These are phyloP conservation scores for Zaprionus capensis DNA, from an alignment of 1,140 invertebrate species.

Conservation along the genomic window DNA sequence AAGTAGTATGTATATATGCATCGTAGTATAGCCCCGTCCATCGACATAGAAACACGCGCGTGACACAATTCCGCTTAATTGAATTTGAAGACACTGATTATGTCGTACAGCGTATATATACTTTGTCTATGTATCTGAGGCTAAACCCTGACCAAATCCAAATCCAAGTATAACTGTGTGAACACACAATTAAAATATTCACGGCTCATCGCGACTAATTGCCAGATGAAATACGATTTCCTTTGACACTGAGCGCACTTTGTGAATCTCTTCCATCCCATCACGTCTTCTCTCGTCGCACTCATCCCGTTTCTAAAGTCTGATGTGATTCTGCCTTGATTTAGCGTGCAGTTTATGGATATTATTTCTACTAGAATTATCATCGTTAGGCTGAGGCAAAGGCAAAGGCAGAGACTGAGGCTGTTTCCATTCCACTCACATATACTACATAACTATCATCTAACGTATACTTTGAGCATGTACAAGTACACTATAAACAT, in stretches of 20 bases:
- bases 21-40: neutral
- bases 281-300: neutral
- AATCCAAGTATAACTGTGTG: conserved; percentile 2
- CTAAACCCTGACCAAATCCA: neutral
- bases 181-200: conserved; percentile 56
- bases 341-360: conserved; percentile 21
- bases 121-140: neutral
- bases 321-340: conserved; percentile 35
- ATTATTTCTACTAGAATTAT: conserved; percentile 30
- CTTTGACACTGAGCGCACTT: conserved; percentile 73
- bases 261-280: conserved; percentile 16
- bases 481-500: neutral
- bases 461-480: neutral
- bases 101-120: conserved; percentile 1
- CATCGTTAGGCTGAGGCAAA: conserved; percentile 11
- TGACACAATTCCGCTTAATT: conserved; percentile 77
- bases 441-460: neutral
- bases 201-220: conserved; percentile 58
- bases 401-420: neutral
- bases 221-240: conserved; percentile 77
- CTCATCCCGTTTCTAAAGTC: neutral
- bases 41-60: conserved; percentile 41
- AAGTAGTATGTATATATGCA: neutral
- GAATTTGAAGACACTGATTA: conserved; percentile 60
- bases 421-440: conserved; percentile 8